A percentile compares a stretch with the other conserved stretches of the same genome.
phyloP scores from a whole-genome alignment of 37 sponge, comb jelly and placozoan species.

The Chondrilla cf. caribensis region DNA sequence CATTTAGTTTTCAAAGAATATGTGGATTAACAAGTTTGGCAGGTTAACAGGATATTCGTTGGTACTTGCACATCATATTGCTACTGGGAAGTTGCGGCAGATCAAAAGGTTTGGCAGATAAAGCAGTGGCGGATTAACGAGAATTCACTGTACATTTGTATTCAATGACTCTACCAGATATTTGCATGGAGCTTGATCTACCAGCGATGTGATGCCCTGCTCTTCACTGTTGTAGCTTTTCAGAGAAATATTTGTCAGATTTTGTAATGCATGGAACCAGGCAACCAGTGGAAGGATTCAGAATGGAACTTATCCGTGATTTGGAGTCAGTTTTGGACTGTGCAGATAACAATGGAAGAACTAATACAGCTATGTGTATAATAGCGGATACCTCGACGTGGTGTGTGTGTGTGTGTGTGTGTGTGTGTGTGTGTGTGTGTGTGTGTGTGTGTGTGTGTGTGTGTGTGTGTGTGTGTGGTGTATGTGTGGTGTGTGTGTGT shows the following conservation, averaged over 20 bases:
- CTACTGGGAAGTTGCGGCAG: too few species aligned
- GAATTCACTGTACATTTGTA: neutral
- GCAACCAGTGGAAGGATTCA: conserved; percentile 26
- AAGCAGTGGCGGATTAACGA: neutral
- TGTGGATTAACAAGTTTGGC: too few species aligned
- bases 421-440: too few species aligned
- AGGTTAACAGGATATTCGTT: too few species aligned
- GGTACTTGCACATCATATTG: too few species aligned
- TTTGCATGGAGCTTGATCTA: too few species aligned
- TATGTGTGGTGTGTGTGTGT: neutral
- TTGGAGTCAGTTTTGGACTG: conserved; percentile 23
- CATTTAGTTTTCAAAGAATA: too few species aligned
- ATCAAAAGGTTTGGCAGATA: neutral
- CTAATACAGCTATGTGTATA: neutral
- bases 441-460: too few species aligned
- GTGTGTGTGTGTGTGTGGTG: too few species aligned
- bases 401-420: neutral
- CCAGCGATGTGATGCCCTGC: conserved; percentile 14
- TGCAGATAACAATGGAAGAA: neutral
- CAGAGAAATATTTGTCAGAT: conserved; percentile 58
- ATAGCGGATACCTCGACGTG: conserved; percentile 2
- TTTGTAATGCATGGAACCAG: conserved; percentile 82
- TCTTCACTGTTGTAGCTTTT: conserved; percentile 26
- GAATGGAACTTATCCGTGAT: conserved; percentile 41
- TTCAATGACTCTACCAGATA: too few species aligned